Evolutionary conservation across 2,888 invertebrate genomes (phyloP), one percentile per base, ranked within the genome.

Genomic region (Metellina segmentata): DNA sequence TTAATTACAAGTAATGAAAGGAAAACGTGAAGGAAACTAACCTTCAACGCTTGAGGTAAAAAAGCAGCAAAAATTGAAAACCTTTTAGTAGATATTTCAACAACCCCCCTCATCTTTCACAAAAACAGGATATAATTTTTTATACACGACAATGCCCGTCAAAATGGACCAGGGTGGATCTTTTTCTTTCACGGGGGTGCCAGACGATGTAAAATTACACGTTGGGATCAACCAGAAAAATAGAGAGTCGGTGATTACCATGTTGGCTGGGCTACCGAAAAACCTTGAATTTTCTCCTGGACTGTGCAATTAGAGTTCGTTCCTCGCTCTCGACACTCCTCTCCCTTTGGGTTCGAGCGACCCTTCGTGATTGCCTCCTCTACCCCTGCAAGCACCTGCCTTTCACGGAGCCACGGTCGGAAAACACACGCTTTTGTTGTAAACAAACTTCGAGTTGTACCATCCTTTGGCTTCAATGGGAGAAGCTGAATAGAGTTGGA

Each of bases 171-270:
- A 49, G 61, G 20, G 79, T 69, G 82, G 72, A 48, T 48, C 69
- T 69, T 70, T 9, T n/a, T 19, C 19, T 49, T 74, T 34, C 53
- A 8, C 34, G 20, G 20, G 79, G 53, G 16, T 70, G 52, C 75
- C 70, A 86, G 87, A 79, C 71, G 71, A 13, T 69, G 77, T 49
- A 78, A 79, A 87, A 87, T 87, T 87, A 79, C 70, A 87, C 72
- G 78, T 87, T 87, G 78, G 78, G 79, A 19, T 72, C 53, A 20
- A 86, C 52, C 81, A 77, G 61, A 86, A 48, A n/a, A 74, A 53
- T 13, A 53, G 81, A 74, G 49, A 70, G 71, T 70, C n/a, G 71
- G 52, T 90, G 90, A 90, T 90, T 90, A 90, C 75, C 75, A 81
- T 85, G 85, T 81, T 81, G 79, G 70, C 13, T 51, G 34, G 9